phyloP scores from a whole-genome alignment of 2,113 vertebrate genomes.

The Salvelinus alpinus region DNA sequence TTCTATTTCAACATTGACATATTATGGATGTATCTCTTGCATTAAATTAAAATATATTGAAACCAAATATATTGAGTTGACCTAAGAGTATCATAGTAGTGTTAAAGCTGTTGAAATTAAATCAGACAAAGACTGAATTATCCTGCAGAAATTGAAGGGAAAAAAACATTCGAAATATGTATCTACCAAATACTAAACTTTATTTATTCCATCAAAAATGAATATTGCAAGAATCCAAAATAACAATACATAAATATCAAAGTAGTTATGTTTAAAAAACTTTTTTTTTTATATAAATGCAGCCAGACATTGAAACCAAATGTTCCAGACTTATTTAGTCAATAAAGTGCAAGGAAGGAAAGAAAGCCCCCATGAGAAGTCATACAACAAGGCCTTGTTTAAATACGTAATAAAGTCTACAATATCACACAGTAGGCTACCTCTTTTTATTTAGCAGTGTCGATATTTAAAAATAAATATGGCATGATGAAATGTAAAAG shows the following conservation, averaged over 20 bases:
- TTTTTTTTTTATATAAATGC: background rate
- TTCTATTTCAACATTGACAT: background rate
- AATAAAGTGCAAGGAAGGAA: slow-evolving; percentile 74
- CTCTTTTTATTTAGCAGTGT: slow-evolving; percentile 16
- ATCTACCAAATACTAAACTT: background rate
- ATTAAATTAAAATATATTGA: background rate
- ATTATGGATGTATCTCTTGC: background rate
- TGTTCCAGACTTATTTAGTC: slow-evolving; percentile 28
- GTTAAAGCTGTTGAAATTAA: background rate
- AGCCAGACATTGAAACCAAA: slow-evolving; percentile 29
- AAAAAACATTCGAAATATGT: background rate
- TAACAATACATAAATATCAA: slow-evolving; percentile 71
- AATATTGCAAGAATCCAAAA: slow-evolving; percentile 34
- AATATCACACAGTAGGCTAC: no score
- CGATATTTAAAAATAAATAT: slow-evolving; percentile 23
- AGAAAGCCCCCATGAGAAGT: background rate
- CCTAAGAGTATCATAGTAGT: no score
- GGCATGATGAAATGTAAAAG: background rate
- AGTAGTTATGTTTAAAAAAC: slow-evolving; percentile 45
- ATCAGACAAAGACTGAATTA: background rate
- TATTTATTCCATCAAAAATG: slow-evolving; percentile 56
- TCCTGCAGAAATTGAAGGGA: background rate
- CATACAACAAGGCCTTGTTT: background rate
- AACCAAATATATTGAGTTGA: background rate
- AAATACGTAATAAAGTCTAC: no score